Base-by-base conservation (phyloP, 2,113 vertebrate genomes). In the Syngnathoides biaculeatus region DNA sequence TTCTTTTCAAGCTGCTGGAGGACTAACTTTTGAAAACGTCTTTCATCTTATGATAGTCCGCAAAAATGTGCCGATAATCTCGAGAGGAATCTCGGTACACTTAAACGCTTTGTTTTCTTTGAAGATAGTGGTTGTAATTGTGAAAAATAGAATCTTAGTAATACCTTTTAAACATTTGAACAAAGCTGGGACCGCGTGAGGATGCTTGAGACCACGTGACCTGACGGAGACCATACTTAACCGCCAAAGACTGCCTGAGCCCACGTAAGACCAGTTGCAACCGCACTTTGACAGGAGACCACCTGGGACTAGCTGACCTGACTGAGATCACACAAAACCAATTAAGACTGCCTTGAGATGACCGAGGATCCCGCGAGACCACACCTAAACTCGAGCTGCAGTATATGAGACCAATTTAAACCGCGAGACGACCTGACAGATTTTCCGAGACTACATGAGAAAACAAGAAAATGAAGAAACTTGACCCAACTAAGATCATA, bases 1-100 rank as follows among this genome's bases (percentile, higher is more conserved):
- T 65, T 74, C 55, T 82, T 81, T 81, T 79, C 43, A 82, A 69
- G 19, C 27, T 38, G 40, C 3, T 3, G 20, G 39, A 35, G 58
- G 58, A 58, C 17, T 8, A 58, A 55, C 22, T 26, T 30, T 58
- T 24, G 56, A 39, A 26, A 35, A 35, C n/a, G n/a, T 64, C 67
- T 74, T 78, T 59, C 48, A 55, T 24, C n/a, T n/a, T n/a, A 67
- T 60, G 19, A 40, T 3, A 39, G 71, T 71, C 76, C 67, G 42
- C 79, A 78, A 67, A 62, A 45, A 43, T 64, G 72, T 50, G 56
- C 45, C 14, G 39, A 38, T 62, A 43, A 30, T 79, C 64, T 72
- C 67, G 42, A 38, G 30, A 50, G 12, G 47, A 24, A 22, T 58
- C 38, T 26, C 64, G n/a, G 52, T 30, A 30, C 47, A 27, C 71